A percentile compares a stretch with the other conserved stretches of the same genome.
These are phyloP conservation scores for Lysandra bellargus DNA, from an alignment of 2,888 invertebrate species.

Conservation along the genomic window DNA sequence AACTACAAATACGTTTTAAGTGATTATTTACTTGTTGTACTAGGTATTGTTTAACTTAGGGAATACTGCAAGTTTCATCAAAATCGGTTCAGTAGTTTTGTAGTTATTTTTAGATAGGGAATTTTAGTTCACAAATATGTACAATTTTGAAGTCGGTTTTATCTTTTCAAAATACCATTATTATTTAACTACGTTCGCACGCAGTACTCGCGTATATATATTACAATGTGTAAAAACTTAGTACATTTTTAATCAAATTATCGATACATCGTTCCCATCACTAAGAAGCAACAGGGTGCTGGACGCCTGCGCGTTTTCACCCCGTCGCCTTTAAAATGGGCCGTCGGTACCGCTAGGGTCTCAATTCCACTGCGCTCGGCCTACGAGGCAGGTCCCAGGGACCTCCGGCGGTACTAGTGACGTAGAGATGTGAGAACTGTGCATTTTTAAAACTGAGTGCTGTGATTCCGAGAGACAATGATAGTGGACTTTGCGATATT, in stretches of 20 bases:
- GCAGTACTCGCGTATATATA: too few relatives aligned
- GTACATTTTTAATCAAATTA: not conserved
- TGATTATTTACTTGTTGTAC: too few relatives aligned
- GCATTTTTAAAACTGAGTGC: slow-evolving; percentile 52
- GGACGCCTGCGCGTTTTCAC: slow-evolving; percentile 76
- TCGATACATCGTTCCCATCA: slow-evolving; percentile 51
- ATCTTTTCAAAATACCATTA: too few relatives aligned
- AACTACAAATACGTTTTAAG: too few relatives aligned
- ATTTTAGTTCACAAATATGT: too few relatives aligned
- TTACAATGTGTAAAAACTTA: not conserved
- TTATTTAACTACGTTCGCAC: too few relatives aligned
- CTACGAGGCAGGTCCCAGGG: slow-evolving; percentile 51
- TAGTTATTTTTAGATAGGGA: too few relatives aligned
- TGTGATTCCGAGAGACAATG: slow-evolving; percentile 53
- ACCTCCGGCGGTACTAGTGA: slow-evolving; percentile 44
- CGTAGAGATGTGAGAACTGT: slow-evolving; percentile 55
- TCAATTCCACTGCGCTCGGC: slow-evolving; percentile 62
- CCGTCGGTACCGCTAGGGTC: slow-evolving; percentile 54
- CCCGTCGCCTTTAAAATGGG: slow-evolving; percentile 60
- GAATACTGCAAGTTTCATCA: too few relatives aligned
- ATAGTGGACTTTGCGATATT: slow-evolving; percentile 53
- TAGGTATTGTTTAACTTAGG: too few relatives aligned
- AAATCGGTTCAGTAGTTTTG: too few relatives aligned
- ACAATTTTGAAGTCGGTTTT: too few relatives aligned
- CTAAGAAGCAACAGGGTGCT: slow-evolving; percentile 78